Base-by-base conservation (phyloP, 2,113 vertebrate species). In the Erinaceus europaeus region DNA sequence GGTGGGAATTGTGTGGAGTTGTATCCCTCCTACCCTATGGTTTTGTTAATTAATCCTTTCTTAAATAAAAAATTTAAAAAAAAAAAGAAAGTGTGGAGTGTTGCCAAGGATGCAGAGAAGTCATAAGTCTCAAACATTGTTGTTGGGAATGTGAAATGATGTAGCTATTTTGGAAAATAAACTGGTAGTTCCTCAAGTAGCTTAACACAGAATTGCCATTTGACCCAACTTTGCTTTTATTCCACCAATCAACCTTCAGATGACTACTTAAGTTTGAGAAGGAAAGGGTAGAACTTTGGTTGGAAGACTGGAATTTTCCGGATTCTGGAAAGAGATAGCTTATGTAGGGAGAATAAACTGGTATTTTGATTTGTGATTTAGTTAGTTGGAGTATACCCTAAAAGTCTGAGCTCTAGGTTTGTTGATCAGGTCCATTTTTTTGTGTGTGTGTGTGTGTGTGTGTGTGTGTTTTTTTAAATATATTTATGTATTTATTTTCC, bases 401-500 rank as follows among this genome's bases (percentile, higher is more conserved):
- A 52, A 91, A 88, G 38, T 88, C 36, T 71, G 34, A 42, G 65
- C 32, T 88, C 29, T 80, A 36, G 32, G 23, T 50, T 64, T 74
- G 52, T 53, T 14, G 42, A 88, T 69, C 32, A 84, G 84, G 53
- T 67, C 55, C 21, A 25, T 78, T 75, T 88, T 77, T n/a, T n/a
- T n/a, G n/a, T n/a, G n/a, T n/a, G n/a, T n/a, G n/a, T n/a, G n/a
- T n/a, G n/a, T n/a, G n/a, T n/a, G n/a, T n/a, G n/a, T n/a, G n/a
- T n/a, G n/a, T n/a, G n/a, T n/a, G n/a, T n/a, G n/a, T n/a, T n/a
- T n/a, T n/a, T n/a, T n/a, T n/a, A n/a, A n/a, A n/a, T n/a, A n/a
- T n/a, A n/a, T n/a, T n/a, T n/a, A n/a, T n/a, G n/a, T n/a, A n/a
- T n/a, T n/a, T n/a, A n/a, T n/a, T n/a, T n/a, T n/a, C n/a, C n/a